Conservation (phyloP, 2,888 invertebrate genomes). For the Balanococcus diminutus region DNA sequence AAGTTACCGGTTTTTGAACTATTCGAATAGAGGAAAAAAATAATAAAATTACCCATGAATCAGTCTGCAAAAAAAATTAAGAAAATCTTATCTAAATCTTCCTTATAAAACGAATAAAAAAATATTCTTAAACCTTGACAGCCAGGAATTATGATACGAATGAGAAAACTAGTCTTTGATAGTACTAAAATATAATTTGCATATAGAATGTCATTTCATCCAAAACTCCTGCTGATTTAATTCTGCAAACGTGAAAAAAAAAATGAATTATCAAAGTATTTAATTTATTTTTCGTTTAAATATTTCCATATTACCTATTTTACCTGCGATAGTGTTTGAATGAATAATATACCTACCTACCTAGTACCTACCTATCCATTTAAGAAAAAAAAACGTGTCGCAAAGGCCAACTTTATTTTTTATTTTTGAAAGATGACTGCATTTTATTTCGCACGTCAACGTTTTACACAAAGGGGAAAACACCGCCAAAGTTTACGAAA, state of each 20-base stretch:
- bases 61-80: neutral
- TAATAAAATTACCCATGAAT: conserved; percentile 15
- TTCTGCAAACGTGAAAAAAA: neutral
- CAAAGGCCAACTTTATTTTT: neutral
- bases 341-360: neutral
- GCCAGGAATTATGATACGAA: neutral
- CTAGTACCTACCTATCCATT: neutral
- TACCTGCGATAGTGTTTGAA: neutral
- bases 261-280: neutral
- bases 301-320: neutral
- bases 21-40: neutral
- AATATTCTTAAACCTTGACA: neutral
- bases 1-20: neutral
- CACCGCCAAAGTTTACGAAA: neutral
- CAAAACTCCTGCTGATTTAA: neutral
- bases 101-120: neutral
- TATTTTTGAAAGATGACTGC: neutral
- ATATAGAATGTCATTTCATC: neutral
- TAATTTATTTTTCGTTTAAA: neutral
- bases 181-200: neutral
- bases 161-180: neutral
- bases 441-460: neutral
- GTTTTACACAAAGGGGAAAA: neutral
- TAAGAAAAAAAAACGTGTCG: neutral
- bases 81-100: neutral